phyloP scores from a whole-genome alignment of 2,113 vertebrate species.

The Ivindomyrus marchei region DNA sequence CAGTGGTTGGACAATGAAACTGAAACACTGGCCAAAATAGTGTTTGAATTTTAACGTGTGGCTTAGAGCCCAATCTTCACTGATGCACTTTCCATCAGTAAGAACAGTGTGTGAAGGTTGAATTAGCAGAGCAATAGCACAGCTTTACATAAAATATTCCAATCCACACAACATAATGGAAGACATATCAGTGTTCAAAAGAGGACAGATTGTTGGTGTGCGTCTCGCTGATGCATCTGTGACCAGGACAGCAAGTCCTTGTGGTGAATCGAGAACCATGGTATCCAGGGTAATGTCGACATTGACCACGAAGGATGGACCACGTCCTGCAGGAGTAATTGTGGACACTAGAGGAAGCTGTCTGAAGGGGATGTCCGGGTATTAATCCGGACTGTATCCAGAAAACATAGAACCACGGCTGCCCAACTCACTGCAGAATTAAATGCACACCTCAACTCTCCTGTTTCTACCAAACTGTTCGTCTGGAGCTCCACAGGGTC shows the following conservation, averaged over 20 bases:
- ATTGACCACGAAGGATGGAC: not conserved
- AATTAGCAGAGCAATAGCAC: not conserved
- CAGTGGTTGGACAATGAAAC: not conserved
- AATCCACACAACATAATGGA: not conserved
- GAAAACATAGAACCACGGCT: not conserved
- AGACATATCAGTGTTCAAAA: not conserved
- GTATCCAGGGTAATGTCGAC: not conserved
- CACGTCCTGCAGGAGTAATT: not conserved
- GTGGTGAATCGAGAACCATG: not conserved
- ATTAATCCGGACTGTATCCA: not conserved
- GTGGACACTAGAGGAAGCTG: not conserved
- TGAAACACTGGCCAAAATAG: not conserved
- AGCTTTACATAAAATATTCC: not conserved
- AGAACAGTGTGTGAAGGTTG: not conserved
- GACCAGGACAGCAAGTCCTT: not conserved
- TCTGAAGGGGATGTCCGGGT: not conserved
- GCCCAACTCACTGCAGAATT: not conserved
- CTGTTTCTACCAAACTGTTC: not conserved
- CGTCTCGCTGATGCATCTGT: not conserved
- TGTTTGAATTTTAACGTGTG: not conserved
- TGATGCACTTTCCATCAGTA: not conserved
- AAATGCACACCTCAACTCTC: not conserved
- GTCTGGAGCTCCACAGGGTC: not conserved
- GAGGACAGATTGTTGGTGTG: not conserved
- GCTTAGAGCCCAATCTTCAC: not conserved